A percentile compares a stretch with the other conserved stretches of the same genome.
Conservation (phyloP, 2,888 invertebrate species). For the Pachydiplax longipennis region DNA sequence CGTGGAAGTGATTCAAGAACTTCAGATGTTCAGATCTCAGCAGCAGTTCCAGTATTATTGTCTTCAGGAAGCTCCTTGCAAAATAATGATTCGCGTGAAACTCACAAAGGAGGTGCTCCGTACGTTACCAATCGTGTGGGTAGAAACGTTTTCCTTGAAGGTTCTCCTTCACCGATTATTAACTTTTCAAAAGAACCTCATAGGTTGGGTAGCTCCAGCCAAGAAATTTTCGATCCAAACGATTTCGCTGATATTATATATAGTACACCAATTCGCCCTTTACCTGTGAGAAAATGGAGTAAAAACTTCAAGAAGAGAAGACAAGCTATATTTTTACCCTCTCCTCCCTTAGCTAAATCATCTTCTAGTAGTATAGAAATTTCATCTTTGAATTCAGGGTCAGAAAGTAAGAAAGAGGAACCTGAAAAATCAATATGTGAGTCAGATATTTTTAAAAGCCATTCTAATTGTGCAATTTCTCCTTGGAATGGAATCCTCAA, state of each 20-base stretch:
- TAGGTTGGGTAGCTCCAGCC: not conserved
- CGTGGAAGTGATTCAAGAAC: too few relatives aligned
- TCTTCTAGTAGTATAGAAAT: not conserved
- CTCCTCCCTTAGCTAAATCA: not conserved
- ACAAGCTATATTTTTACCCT: not conserved
- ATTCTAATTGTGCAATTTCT: not conserved
- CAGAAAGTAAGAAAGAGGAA: not conserved
- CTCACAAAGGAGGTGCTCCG: not conserved
- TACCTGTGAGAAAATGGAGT: not conserved
- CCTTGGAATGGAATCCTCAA: not conserved
- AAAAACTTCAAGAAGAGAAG: constrained; percentile 9
- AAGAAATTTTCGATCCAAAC: not conserved
- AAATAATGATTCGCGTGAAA: not conserved
- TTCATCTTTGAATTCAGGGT: not conserved
- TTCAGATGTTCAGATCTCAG: too few relatives aligned
- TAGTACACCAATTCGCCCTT: not conserved
- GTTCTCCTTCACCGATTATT: not conserved
- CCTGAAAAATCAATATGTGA: not conserved
- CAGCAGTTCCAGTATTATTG: too few relatives aligned
- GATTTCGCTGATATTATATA: not conserved
- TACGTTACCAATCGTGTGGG: not conserved
- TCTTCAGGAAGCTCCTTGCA: not conserved
- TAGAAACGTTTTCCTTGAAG: too few relatives aligned
- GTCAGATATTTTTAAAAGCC: not conserved
- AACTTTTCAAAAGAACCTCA: not conserved